Evolutionary conservation across 2,113 vertebrate species (phyloP).

Genomic region (Larimichthys crocea): DNA sequence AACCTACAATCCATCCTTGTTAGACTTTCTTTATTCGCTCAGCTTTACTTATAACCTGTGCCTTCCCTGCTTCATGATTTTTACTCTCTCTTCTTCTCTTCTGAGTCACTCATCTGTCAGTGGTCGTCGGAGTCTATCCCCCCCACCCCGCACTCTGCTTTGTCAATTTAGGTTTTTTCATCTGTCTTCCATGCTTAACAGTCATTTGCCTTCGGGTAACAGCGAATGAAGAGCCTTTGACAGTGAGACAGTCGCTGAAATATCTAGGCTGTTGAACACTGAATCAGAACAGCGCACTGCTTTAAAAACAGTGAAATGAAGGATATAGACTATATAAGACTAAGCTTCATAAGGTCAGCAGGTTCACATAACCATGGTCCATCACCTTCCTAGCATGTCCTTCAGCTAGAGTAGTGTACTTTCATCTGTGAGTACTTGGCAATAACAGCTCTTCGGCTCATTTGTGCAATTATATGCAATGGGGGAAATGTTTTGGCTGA

Average conservation of each 20-base stretch:
- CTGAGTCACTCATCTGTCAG: neutral
- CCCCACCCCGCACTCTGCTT: neutral
- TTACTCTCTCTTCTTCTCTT: neutral
- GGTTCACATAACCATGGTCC: slow-evolving; percentile 12
- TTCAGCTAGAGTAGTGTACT: slow-evolving; percentile 10
- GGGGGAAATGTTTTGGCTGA: slow-evolving; percentile 17
- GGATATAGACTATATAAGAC: neutral
- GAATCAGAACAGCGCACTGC: neutral
- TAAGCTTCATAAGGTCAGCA: slow-evolving; percentile 4
- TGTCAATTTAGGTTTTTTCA: slow-evolving; percentile 1
- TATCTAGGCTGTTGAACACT: slow-evolving; percentile 9
- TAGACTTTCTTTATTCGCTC: slow-evolving; percentile 3
- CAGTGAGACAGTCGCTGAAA: neutral
- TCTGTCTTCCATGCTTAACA: neutral
- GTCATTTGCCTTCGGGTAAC: neutral
- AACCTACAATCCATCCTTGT: neutral
- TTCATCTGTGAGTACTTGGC: slow-evolving; percentile 28
- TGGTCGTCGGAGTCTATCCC: neutral
- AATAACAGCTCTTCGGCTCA: slow-evolving; percentile 3
- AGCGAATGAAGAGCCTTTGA: neutral
- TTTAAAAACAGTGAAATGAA: neutral
- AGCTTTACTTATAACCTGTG: neutral
- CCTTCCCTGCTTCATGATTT: neutral
- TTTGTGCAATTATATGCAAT: slow-evolving; percentile 31
- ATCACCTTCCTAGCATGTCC: slow-evolving; percentile 37